Conservation (phyloP, 2,888 invertebrate species). For the Acanthosepion lycidas region DNA sequence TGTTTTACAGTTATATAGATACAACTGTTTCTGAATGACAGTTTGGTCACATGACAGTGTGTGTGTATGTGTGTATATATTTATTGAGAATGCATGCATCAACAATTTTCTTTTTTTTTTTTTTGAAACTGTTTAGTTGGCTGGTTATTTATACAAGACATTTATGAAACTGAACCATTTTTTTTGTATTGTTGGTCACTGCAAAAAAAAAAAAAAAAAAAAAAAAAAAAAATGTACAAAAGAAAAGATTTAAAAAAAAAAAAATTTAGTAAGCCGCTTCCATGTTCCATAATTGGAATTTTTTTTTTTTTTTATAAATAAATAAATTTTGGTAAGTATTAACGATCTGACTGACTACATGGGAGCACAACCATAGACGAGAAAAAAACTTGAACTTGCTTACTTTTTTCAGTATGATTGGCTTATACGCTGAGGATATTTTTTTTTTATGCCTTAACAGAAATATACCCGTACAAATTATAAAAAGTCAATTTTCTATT, state of each 20-base stretch:
- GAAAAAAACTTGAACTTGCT: not conserved
- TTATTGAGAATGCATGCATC: too few species aligned
- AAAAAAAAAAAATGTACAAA: not conserved
- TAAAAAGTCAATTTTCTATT: conserved; percentile 21
- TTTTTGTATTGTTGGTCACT: conserved; percentile 18
- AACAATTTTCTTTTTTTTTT: too few species aligned
- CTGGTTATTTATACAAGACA: not conserved
- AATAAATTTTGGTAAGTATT: conserved; percentile 12
- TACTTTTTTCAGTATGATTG: not conserved
- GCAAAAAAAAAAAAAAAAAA: not conserved
- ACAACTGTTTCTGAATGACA: too few species aligned
- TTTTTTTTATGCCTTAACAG: conserved; percentile 3
- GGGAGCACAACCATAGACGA: not conserved
- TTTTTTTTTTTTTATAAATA: conserved; percentile 9
- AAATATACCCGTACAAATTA: conserved; percentile 10
- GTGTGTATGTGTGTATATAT: too few species aligned
- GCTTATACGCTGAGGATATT: conserved; percentile 8
- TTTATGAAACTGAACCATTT: not conserved
- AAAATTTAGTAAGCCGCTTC: not conserved
- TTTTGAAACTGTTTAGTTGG: not conserved
- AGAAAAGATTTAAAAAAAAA: not conserved
- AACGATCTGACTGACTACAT: not conserved
- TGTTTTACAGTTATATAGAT: too few species aligned
- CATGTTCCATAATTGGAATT: not conserved
- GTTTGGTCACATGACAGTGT: too few species aligned